Base-by-base conservation (phyloP, 2,113 vertebrate genomes). In the Ranitomeya variabilis region DNA sequence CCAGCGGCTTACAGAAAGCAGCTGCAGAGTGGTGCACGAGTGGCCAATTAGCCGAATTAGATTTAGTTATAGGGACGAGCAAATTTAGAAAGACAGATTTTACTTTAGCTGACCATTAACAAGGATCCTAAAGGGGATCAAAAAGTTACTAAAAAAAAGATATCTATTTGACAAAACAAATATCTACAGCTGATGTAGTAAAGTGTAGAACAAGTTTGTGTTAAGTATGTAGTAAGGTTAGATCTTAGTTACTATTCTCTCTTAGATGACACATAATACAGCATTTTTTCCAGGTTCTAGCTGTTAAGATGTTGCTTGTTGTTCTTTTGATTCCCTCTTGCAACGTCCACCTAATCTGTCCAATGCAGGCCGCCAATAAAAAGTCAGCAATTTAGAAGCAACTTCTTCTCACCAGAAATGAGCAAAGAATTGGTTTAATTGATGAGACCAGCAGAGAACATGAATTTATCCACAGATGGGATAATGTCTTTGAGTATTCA, bases 41-140 rank as follows among this genome's bases (percentile, higher is more conserved):
- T 86, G 84, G 84, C 55, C 84, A 86, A 86, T 86, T 86, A 86
- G 84, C 71, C 13, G 23, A 77, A 86, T 86, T 86, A 86, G 69
- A 16, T 45, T 76, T 86, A 86, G 84, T 85, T 74, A 74, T 60
- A 77, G 55, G 84, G 57, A 86, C 69, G 77, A 77, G 84, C 54
- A 45, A 74, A 86, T 86, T 76, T 86, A 86, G 62, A 77, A 77
- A 76, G 84, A 86, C 84, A 77, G 55, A 77, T 86, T 86, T 76
- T 57, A 18, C 84, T 86, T 60, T 57, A 86, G 71, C 15, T 86
- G 69, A 57, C 54, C 69, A 76, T 77, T 76, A 86, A 76, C 71
- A 76, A 62, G 84, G 23, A 12, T 77, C 71, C 84, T 62, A 74
- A 60, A 86, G 84, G 69, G 71, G 54, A 86, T 77, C 45, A 51